Evolutionary conservation across 2,888 invertebrate genomes (phyloP), one percentile per base, ranked within the genome.

Genomic region (Ophraella communa): DNA sequence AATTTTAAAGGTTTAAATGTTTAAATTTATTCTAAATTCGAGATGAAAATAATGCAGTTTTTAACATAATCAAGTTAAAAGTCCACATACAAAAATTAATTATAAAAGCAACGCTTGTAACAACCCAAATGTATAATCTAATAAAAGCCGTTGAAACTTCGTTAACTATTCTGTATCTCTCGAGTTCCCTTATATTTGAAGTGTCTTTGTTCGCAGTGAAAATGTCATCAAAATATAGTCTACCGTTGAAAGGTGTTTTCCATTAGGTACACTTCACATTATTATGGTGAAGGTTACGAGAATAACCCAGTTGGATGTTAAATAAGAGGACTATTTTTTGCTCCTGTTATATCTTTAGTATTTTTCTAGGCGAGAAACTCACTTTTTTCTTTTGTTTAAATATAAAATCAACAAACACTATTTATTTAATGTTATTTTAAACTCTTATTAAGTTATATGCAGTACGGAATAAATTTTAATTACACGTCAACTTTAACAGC

Each of bases 181-280:
- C 11, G 47, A 47, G 47, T 47, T 47, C 21, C 20, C 47, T 47
- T 47, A 47, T 23, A 21, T 47, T 47, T 47, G 47, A 47, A 47
- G 47, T 47, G 47, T 47, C 47, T 47, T 47, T 47, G 47, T 47
- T 47, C 11, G 21, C 11, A 47, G n/a, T 47, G 47, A 21, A 18
- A 47, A 47, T 47, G 8, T 10, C 20, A 21, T 45, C 20, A 47
- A 47, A 47, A 47, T 47, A 47, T 47, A 47, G 47, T 45, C 21
- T 10, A 45, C 45, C 11, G 10, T 21, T 47, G 21, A 18, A n/a
- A 47, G 47, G 47, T 47, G n/a, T 47, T 23, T 47, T 47, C 47
- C 47, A 47, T 23, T 47, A 47, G 47, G 23, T 47, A n/a, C 11
- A 18, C 18, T 21, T n/a, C n/a, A 18, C 30, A 4, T 1, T 47